A percentile compares a stretch with the other conserved stretches of the same genome.
Evolutionary conservation across 2,888 invertebrate genomes (phyloP).

Genomic region (Pristionchus mayeri): DNA sequence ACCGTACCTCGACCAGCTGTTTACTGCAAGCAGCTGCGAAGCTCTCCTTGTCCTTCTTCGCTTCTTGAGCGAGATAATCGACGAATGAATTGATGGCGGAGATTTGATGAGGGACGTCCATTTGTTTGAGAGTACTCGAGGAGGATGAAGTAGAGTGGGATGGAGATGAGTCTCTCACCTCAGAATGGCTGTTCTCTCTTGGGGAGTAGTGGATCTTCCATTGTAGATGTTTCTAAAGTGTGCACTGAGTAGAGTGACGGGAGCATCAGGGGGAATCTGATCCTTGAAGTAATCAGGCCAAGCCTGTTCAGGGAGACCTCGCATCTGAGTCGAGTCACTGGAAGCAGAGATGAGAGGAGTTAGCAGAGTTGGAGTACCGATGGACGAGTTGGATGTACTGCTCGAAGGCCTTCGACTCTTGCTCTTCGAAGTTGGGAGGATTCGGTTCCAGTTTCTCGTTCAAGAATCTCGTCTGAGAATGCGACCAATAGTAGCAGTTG

Average conservation of each 20-base stretch:
- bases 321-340: slow-evolving; percentile 38
- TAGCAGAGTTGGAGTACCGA: neutral
- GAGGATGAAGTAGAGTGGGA: no score
- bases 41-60: neutral
- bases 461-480: slow-evolving; percentile 2
- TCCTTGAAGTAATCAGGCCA: slow-evolving; percentile 4
- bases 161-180: neutral
- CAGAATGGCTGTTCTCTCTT: neutral
- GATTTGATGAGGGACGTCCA: slow-evolving; percentile 54
- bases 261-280: neutral
- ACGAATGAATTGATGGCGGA: slow-evolving; percentile 56
- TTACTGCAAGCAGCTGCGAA: neutral
- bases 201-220: neutral
- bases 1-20: neutral
- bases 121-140: slow-evolving; percentile 23
- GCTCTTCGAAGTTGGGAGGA: neutral
- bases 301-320: neutral
- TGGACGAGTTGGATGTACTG: neutral
- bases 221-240: slow-evolving; percentile 22
- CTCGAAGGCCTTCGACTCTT: slow-evolving; percentile 1
- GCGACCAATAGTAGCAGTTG: slow-evolving; percentile 12
- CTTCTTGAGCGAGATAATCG: slow-evolving; percentile 56
- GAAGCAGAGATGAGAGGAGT: neutral
- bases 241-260: slow-evolving; percentile 19
- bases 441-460: slow-evolving; percentile 13